Evolutionary conservation across 2,888 invertebrate species (phyloP).

Genomic region (Ptilodon capucinus): DNA sequence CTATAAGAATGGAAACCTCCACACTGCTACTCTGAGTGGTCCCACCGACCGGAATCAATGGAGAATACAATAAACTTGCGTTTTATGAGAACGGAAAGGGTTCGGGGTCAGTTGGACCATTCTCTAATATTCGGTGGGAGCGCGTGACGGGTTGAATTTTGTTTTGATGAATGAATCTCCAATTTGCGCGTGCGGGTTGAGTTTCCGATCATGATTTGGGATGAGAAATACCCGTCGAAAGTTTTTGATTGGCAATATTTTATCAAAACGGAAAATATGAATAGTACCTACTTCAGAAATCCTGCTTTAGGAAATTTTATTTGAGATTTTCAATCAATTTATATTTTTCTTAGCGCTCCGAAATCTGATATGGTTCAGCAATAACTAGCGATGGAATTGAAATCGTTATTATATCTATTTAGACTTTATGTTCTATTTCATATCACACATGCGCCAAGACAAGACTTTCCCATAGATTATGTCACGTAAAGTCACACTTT

Average conservation of each 20-base stretch:
- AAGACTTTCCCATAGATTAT: too few relatives aligned
- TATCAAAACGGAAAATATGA: background rate
- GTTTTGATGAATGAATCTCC: slow-evolving; percentile 33
- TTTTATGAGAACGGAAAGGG: slow-evolving; percentile 17
- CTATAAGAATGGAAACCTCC: background rate
- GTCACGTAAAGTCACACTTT: too few relatives aligned
- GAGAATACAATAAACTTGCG: slow-evolving; percentile 26
- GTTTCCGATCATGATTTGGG: background rate
- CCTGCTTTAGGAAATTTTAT: background rate
- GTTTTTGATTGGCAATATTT: background rate
- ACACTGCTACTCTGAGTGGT: slow-evolving; percentile 9
- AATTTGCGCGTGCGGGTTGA: slow-evolving; percentile 15
- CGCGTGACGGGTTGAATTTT: slow-evolving; percentile 26
- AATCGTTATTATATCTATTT: too few relatives aligned
- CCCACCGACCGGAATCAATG: slow-evolving; percentile 22
- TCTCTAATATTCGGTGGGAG: slow-evolving; percentile 24
- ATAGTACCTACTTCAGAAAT: background rate
- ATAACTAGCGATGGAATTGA: too few relatives aligned
- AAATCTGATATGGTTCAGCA: too few relatives aligned
- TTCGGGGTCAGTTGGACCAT: slow-evolving; percentile 17
- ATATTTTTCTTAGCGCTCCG: too few relatives aligned
- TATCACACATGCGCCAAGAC: too few relatives aligned
- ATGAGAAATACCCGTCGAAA: background rate
- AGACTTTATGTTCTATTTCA: too few relatives aligned
- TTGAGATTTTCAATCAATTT: too few relatives aligned